Percentiles rank a stretch among this genome's conserved stretches.
Evolutionary conservation across 2,888 invertebrate species (phyloP).

Genomic region (Pachymerium ferrugineum): DNA sequence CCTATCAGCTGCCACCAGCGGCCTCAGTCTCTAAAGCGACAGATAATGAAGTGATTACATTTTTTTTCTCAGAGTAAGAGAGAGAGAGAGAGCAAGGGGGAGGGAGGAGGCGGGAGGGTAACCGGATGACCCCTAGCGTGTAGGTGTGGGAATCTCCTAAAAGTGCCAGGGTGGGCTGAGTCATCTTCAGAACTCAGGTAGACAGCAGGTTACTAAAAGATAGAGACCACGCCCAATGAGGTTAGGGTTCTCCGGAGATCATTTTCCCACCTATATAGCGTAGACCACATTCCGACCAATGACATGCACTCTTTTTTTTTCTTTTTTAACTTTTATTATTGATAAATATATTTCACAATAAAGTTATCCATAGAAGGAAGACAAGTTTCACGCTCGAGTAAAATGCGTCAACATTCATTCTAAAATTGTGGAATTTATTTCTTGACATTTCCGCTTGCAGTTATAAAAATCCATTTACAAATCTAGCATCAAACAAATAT

Average conservation of each 20-base stretch:
- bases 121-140: neutral
- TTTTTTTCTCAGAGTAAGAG: neutral
- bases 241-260: neutral
- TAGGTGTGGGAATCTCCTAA: neutral
- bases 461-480: neutral
- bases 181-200: neutral
- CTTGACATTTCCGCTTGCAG: neutral
- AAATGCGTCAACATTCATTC: too few species aligned
- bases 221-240: neutral
- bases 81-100: neutral
- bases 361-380: too few species aligned
- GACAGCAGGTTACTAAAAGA: neutral
- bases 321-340: too few species aligned
- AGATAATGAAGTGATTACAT: neutral
- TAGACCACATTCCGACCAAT: neutral
- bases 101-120: neutral
- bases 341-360: too few species aligned
- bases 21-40: neutral
- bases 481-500: neutral
- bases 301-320: neutral
- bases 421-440: neutral
- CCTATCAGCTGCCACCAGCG: neutral
- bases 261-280: neutral
- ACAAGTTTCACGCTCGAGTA: too few species aligned
- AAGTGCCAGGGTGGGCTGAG: neutral